phyloP scores from a whole-genome alignment of 2,888 invertebrate species.

The Trachelus stipa region DNA sequence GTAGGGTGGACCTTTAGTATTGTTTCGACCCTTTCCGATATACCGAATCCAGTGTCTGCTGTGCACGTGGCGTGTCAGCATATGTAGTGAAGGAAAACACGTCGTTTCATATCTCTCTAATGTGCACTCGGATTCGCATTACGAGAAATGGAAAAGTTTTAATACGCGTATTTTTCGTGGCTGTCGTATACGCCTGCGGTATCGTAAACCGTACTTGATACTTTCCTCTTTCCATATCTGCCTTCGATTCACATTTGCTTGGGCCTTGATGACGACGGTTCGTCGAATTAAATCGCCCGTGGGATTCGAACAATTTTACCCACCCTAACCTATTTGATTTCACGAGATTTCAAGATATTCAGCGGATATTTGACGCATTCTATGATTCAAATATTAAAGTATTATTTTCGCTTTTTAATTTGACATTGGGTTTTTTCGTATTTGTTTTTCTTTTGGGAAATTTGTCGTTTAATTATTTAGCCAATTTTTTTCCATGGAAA shows the following conservation, averaged over 20 bases:
- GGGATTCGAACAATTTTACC: too few species aligned
- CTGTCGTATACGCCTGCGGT: neutral
- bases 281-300: too few species aligned
- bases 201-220: too few species aligned
- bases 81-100: neutral
- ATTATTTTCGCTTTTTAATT: neutral
- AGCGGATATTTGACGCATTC: too few species aligned
- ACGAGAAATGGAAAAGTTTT: conserved; percentile 50
- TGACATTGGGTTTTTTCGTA: neutral
- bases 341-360: too few species aligned
- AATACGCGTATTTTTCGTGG: conserved; percentile 5
- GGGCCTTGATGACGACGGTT: too few species aligned
- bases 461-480: neutral
- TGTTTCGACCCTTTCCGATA: conserved; percentile 28
- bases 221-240: too few species aligned
- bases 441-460: neutral
- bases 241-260: too few species aligned
- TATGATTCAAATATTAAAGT: too few species aligned
- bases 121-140: conserved; percentile 52
- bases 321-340: too few species aligned
- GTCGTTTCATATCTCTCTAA: conserved; percentile 34
- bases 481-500: neutral
- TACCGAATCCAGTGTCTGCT: too few species aligned
- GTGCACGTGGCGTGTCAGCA: too few species aligned
- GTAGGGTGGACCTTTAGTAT: conserved; percentile 27